A percentile compares a stretch with the other conserved stretches of the same genome.
These are phyloP conservation scores for Physocephala rufipes DNA, from an alignment of 2,888 invertebrate species.

Conservation along the genomic window DNA sequence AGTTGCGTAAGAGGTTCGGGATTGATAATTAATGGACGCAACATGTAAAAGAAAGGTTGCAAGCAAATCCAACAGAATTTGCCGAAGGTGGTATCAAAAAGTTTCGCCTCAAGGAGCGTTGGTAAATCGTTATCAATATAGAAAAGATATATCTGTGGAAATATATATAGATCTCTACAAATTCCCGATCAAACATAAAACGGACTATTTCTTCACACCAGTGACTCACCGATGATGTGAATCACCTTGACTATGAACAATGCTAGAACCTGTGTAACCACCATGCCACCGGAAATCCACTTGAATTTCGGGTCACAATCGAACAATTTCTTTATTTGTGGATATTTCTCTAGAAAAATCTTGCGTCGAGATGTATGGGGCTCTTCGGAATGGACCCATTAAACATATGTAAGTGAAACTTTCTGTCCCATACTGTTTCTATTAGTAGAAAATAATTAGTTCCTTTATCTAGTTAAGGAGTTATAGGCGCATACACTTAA, in stretches of 20 bases:
- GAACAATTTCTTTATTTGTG: constrained; percentile 90
- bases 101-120: constrained; percentile 87
- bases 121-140: constrained; percentile 98
- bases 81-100: constrained; percentile 90
- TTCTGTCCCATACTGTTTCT: constrained; percentile 98
- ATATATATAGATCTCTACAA: too few species aligned
- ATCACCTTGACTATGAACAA: constrained; percentile 80
- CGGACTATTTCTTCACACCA: too few species aligned
- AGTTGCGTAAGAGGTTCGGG: constrained; percentile 83
- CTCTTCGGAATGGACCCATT: constrained; percentile 97
- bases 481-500: neutral
- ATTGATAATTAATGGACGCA: constrained; percentile 88
- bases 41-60: constrained; percentile 95
- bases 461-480: neutral
- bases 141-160: too few species aligned
- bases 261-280: constrained; percentile 81
- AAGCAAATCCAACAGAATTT: constrained; percentile 92
- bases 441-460: too few species aligned
- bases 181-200: too few species aligned
- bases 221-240: too few species aligned
- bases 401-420: constrained; percentile 94
- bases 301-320: constrained; percentile 91
- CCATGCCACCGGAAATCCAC: constrained; percentile 89
- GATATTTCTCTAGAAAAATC: constrained; percentile 95
- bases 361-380: constrained; percentile 95